phyloP scores from a whole-genome alignment of 1,140 invertebrate genomes.

The Drosophila subpulchrella region DNA sequence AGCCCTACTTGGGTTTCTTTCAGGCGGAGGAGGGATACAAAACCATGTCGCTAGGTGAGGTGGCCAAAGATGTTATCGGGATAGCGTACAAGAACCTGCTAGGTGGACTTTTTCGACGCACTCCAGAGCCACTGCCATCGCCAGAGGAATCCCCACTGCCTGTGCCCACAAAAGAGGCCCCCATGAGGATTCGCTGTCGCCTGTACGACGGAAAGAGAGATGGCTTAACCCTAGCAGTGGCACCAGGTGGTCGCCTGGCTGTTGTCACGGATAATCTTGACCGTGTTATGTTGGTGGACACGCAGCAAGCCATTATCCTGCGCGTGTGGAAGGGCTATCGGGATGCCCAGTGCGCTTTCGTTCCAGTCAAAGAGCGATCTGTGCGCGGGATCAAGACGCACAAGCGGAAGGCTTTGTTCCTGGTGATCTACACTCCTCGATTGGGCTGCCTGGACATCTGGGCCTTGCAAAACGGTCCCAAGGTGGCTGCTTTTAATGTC shows the following conservation, averaged over 20 bases:
- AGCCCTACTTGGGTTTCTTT: slow-evolving; percentile 95
- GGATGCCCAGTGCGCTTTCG: slow-evolving; percentile 96
- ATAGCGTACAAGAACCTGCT: slow-evolving; percentile 87
- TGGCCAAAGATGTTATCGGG: slow-evolving; percentile 94
- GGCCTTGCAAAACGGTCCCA: slow-evolving; percentile 92
- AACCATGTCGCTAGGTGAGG: slow-evolving; percentile 90
- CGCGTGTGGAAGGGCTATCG: slow-evolving; percentile 97
- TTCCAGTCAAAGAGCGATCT: slow-evolving; percentile 85
- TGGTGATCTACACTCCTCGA: slow-evolving; percentile 94
- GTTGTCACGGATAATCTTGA: slow-evolving; percentile 94
- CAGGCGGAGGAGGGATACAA: slow-evolving; percentile 94
- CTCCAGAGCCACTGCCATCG: slow-evolving; percentile 25
- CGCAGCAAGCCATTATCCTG: slow-evolving; percentile 90
- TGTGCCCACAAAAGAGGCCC: slow-evolving; percentile 87
- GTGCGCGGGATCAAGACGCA: slow-evolving; percentile 79
- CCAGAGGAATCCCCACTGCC: slow-evolving; percentile 52
- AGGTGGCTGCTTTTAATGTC: slow-evolving; percentile 95
- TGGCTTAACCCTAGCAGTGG: slow-evolving; percentile 90
- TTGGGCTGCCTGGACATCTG: slow-evolving; percentile 94
- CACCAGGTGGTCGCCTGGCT: slow-evolving; percentile 92
- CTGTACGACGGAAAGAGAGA: slow-evolving; percentile 92
- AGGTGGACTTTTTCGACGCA: slow-evolving; percentile 66
- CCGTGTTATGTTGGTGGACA: slow-evolving; percentile 93
- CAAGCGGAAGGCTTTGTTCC: slow-evolving; percentile 88
- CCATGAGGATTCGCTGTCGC: slow-evolving; percentile 90